These are phyloP conservation scores for Aurelia aurita DNA, from an alignment of 30 jellyfish, hydroid and myxozoan species.

Conservation along the genomic window DNA sequence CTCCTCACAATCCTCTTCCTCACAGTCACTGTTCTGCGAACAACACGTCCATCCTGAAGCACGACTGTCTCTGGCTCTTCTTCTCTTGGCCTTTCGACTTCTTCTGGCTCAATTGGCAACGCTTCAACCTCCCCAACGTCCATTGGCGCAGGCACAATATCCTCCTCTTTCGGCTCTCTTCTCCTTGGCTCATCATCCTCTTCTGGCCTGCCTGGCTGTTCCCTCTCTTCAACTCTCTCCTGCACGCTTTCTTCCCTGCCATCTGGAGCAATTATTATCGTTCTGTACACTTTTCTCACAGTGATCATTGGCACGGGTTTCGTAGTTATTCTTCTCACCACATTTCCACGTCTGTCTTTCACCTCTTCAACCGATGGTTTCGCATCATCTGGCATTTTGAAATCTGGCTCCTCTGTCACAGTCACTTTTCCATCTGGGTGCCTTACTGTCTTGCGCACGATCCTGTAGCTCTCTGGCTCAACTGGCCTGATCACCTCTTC, in stretches of 20 bases:
- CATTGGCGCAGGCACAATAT: conserved; percentile 27
- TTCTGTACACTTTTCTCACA: conserved; percentile 55
- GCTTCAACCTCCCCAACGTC: conserved; percentile 49
- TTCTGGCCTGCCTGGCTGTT: conserved; percentile 19
- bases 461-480: conserved; percentile 67
- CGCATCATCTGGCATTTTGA: conserved; percentile 68
- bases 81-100: conserved; percentile 5
- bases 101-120: conserved; percentile 1
- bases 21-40: conserved; percentile 57
- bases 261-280: conserved; percentile 54
- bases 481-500: conserved; percentile 78
- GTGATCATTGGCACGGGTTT: conserved; percentile 63
- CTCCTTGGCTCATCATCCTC: conserved; percentile 1
- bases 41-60: conserved; percentile 67
- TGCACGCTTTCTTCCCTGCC: conserved; percentile 65
- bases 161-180: conserved; percentile 24
- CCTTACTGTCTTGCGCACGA: conserved; percentile 66
- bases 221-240: conserved; percentile 61
- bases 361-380: conserved; percentile 48
- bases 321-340: conserved; percentile 56
- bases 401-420: conserved; percentile 76
- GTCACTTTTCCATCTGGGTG: conserved; percentile 75
- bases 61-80: conserved; percentile 37
- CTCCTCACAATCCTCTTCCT: conserved; percentile 73
- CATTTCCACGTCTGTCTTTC: conserved; percentile 53